Percentiles rank a stretch among this genome's conserved stretches.
phyloP scores from a whole-genome alignment of 2,113 vertebrate genomes.

The Oxyruncus cristatus region DNA sequence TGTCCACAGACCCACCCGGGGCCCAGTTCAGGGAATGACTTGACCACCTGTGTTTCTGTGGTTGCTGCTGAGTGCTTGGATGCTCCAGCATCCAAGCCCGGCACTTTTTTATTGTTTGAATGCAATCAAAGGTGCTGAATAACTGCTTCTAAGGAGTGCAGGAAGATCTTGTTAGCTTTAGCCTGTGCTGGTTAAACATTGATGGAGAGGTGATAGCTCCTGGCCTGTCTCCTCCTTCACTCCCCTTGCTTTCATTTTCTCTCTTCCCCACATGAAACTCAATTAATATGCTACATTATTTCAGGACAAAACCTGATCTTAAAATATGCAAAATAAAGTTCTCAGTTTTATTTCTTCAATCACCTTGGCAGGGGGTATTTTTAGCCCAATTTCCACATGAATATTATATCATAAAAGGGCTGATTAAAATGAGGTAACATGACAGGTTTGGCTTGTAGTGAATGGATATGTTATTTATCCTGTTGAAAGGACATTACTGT shows the following conservation, averaged over 20 bases:
- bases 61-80: neutral
- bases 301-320: slow-evolving; percentile 8
- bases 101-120: neutral
- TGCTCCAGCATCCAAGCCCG: neutral
- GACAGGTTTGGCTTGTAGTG: neutral
- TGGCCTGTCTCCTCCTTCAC: neutral
- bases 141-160: neutral
- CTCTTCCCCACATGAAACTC: neutral
- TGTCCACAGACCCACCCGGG: neutral
- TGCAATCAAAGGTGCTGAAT: neutral
- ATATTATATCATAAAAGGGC: slow-evolving; percentile 44
- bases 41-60: neutral
- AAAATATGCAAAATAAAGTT: slow-evolving; percentile 55
- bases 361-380: slow-evolving; percentile 51
- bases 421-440: slow-evolving; percentile 57
- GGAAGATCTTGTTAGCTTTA: neutral
- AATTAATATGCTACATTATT: slow-evolving; percentile 19
- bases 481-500: slow-evolving; percentile 32
- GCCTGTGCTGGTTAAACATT: slow-evolving; percentile 37
- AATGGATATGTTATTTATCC: slow-evolving; percentile 47
- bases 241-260: neutral
- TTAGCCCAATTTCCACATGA: slow-evolving; percentile 48
- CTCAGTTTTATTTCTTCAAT: slow-evolving; percentile 21
- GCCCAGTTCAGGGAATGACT: neutral
- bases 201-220: neutral